Percentiles rank a stretch among this genome's conserved stretches.
These are phyloP conservation scores for Coptodon rendalli DNA, from an alignment of 2,113 vertebrate species.

Conservation along the genomic window DNA sequence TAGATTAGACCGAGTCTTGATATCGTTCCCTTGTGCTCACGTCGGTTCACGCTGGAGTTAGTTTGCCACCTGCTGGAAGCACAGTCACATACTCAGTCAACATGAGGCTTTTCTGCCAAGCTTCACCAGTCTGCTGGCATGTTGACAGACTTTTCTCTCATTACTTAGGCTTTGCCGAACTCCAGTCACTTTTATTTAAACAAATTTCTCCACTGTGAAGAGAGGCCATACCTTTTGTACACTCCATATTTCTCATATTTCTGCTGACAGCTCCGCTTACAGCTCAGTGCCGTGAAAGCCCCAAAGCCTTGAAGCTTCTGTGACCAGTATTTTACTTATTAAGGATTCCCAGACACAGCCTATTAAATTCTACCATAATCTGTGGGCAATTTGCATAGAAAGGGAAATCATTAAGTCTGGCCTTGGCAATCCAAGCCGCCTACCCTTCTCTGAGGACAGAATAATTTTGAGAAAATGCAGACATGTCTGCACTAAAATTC, in stretches of 20 bases:
- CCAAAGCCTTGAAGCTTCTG: conserved; percentile 8
- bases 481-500: conserved; percentile 15
- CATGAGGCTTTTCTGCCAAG: background rate
- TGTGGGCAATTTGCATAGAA: conserved; percentile 49
- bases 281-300: background rate
- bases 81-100: background rate
- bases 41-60: conserved; percentile 18
- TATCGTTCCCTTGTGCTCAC: background rate
- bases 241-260: background rate
- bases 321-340: conserved; percentile 29
- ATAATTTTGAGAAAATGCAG: conserved; percentile 7
- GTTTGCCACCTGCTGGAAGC: conserved; percentile 64
- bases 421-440: conserved; percentile 7
- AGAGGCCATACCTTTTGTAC: background rate
- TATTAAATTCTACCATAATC: conserved; percentile 41
- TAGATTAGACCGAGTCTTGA: background rate
- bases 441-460: conserved; percentile 16
- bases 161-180: background rate
- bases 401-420: conserved; percentile 35
- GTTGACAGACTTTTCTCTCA: background rate
- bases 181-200: background rate
- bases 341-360: background rate
- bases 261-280: background rate
- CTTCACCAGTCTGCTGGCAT: background rate
- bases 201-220: background rate